Conservation (phyloP, 2,113 vertebrate genomes). For the Baryphthengus martii region DNA sequence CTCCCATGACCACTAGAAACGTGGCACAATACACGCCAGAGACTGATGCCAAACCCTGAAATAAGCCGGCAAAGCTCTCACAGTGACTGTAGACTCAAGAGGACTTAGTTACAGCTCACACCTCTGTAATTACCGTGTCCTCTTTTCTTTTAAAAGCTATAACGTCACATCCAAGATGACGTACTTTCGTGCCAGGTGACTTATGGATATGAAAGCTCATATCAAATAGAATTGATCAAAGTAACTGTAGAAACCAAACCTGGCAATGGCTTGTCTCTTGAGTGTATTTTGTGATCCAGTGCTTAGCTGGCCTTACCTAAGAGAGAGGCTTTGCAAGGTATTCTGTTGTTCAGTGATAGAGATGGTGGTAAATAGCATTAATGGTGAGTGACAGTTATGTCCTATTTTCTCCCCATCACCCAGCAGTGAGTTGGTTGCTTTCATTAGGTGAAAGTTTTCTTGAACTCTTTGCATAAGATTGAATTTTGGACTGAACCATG, state of each 20-base stretch:
- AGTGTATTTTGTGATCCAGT: conserved; percentile 12
- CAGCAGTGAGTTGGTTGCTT: neutral
- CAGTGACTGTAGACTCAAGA: neutral
- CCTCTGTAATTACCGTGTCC: neutral
- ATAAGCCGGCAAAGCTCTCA: neutral
- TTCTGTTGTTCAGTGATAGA: neutral
- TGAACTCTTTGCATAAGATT: neutral
- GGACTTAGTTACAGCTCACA: neutral
- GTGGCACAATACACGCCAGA: neutral
- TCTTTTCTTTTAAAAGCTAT: conserved; percentile 11
- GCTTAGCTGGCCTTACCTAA: neutral
- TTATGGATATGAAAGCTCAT: neutral
- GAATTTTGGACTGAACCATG: neutral
- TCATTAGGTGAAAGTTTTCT: neutral
- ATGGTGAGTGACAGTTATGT: conserved; percentile 10
- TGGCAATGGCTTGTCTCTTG: neutral
- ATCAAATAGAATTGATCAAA: conserved; percentile 37
- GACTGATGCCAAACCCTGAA: neutral
- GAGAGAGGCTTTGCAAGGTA: neutral
- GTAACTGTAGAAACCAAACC: neutral
- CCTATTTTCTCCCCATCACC: neutral
- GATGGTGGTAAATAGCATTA: conserved; percentile 12
- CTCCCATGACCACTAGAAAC: neutral
- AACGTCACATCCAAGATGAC: neutral
- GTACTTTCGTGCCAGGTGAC: neutral